These are phyloP conservation scores for Rhynchopsitta pachyrhyncha DNA, from an alignment of 2,113 vertebrate genomes.

Conservation along the genomic window DNA sequence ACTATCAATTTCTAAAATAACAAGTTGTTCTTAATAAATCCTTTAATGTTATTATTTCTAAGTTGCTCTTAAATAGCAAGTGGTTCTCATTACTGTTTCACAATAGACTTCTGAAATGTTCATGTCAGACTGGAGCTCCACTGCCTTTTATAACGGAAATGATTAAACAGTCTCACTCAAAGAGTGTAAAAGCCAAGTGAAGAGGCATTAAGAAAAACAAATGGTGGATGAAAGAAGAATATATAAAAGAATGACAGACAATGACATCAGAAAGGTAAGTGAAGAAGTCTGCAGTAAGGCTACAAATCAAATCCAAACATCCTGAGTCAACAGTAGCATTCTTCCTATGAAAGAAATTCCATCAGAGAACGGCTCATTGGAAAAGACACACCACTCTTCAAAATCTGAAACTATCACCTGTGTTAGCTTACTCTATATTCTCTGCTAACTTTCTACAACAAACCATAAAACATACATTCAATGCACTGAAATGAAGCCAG, in stretches of 20 bases:
- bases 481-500: neutral
- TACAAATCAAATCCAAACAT: neutral
- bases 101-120: neutral
- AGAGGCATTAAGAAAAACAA: neutral
- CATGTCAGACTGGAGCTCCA: neutral
- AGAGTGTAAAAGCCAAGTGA: neutral
- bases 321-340: neutral
- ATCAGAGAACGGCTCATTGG: neutral
- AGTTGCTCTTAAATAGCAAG: neutral
- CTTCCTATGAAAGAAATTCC: neutral
- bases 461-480: neutral
- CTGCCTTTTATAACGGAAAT: neutral
- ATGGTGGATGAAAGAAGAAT: neutral
- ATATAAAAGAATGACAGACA: neutral
- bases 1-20: neutral
- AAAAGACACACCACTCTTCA: neutral
- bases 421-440: neutral
- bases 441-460: neutral
- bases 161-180: neutral
- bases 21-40: neutral
- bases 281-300: neutral
- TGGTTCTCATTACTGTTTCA: slow-evolving; percentile 10
- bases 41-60: neutral
- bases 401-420: neutral
- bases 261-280: neutral